phyloP scores from a whole-genome alignment of 2,888 invertebrate genomes.

The Polyommatus iphigenia region DNA sequence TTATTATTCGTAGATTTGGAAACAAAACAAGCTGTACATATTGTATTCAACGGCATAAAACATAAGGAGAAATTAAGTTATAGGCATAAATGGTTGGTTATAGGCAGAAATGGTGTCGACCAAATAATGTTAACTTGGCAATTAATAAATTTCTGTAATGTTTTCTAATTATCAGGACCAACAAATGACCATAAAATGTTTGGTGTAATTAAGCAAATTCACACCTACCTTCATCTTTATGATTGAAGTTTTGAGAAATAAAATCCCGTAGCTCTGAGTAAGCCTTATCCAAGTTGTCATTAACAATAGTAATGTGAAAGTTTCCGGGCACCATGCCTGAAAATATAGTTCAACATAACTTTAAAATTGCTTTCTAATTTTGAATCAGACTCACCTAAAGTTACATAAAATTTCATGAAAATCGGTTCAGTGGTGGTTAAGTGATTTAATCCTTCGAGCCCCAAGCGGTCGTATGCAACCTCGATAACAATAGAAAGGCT shows the following conservation, averaged over 20 bases:
- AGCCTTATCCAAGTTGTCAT: conserved; percentile 90
- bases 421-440: not conserved
- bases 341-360: conserved; percentile 38
- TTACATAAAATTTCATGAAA: not conserved
- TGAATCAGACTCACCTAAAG: not conserved
- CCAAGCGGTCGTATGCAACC: no score
- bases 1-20: no score
- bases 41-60: not conserved
- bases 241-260: conserved; percentile 81
- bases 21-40: not conserved
- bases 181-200: not conserved
- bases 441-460: not conserved
- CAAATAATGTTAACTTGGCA: no score
- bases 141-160: no score
- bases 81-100: no score
- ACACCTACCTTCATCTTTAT: conserved; percentile 72
- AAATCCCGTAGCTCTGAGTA: conserved; percentile 87
- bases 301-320: conserved; percentile 90
- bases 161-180: no score
- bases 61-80: no score
- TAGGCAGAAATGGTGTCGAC: no score
- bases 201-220: not conserved
- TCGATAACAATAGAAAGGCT: no score
- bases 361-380: not conserved
- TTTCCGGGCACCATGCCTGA: conserved; percentile 83